Evolutionary conservation across 2,113 vertebrate species (phyloP), one percentile per base, ranked within the genome.

Genomic region (Tauraco erythrolophus): DNA sequence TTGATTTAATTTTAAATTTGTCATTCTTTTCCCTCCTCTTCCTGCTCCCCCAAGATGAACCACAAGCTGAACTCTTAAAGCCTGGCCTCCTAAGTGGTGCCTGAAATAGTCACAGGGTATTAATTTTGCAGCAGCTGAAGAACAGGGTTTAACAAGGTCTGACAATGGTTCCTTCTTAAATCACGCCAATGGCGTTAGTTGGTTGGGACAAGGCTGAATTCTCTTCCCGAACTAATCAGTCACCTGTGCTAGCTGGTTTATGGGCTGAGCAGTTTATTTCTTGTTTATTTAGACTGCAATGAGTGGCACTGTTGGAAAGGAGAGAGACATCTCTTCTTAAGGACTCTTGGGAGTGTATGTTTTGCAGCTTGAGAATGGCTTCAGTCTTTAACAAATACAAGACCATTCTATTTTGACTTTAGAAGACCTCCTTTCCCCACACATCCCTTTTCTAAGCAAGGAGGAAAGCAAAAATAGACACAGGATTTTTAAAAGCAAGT

Each of bases 1-100:
- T 87, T 89, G 83, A 64, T 94, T 93, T 72, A 50, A 74, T 88
- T 97, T 76, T 54, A 60, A 53, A 57, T 92, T 92, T 76, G 39
- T 89, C 83, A 37, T 50, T 69, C 66, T 92, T 88, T 61, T 50
- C 89, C 43, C 71, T 61, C 66, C 37, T 92, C 71, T 92, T 94
- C 68, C 78, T 54, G 68, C 88, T 94, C 83, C 65, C 92, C 65
- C 57, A 23, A 89, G 92, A 90, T 60, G 92, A 92, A 41, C 91
- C 69, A 37, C 28, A 37, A 72, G 69, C 37, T 0, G 2, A 86
- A 46, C 28, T 60, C 79, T 80, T 21, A 17, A 76, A 71, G 88
- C 28, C 22, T 71, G 81, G 43, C 85, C 94, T 90, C 56, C 24
- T 4, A 21, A 72, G 92, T 30, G 35, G 33, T 60, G 83, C 56